Conservation (phyloP, 2,888 invertebrate species). For the Sesia apiformis region DNA sequence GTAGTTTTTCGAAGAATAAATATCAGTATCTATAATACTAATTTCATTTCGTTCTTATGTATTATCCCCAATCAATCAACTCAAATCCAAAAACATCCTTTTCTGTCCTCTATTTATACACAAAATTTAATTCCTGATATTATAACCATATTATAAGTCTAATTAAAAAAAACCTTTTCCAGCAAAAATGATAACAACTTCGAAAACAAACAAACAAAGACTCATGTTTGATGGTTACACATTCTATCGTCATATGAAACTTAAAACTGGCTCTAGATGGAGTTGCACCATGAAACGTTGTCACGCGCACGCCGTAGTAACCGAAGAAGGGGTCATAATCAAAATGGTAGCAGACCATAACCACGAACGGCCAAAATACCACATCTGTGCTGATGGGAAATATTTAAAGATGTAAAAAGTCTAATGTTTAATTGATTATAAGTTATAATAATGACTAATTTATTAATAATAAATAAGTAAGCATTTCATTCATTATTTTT, state of each 20-base stretch:
- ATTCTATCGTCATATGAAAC: background rate
- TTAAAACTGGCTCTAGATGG: background rate
- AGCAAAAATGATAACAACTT: background rate
- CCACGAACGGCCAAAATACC: background rate
- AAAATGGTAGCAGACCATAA: background rate
- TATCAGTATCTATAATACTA: too few relatives aligned
- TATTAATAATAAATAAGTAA: background rate
- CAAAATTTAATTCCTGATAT: too few relatives aligned
- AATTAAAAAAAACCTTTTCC: background rate
- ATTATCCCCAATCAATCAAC: too few relatives aligned
- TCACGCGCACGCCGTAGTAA: background rate
- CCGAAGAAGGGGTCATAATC: background rate
- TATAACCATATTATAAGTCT: too few relatives aligned
- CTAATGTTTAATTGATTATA: background rate
- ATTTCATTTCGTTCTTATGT: too few relatives aligned
- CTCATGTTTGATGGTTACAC: conserved; percentile 9
- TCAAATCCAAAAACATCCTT: too few relatives aligned
- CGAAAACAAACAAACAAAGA: conserved; percentile 5
- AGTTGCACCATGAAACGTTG: conserved; percentile 1
- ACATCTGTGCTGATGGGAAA: background rate
- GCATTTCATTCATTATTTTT: background rate
- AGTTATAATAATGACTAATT: too few relatives aligned
- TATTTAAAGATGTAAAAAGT: background rate
- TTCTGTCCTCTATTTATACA: too few relatives aligned
- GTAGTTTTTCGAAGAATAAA: too few relatives aligned